phyloP scores from a whole-genome alignment of 2,888 invertebrate genomes.

The Seira ritae region DNA sequence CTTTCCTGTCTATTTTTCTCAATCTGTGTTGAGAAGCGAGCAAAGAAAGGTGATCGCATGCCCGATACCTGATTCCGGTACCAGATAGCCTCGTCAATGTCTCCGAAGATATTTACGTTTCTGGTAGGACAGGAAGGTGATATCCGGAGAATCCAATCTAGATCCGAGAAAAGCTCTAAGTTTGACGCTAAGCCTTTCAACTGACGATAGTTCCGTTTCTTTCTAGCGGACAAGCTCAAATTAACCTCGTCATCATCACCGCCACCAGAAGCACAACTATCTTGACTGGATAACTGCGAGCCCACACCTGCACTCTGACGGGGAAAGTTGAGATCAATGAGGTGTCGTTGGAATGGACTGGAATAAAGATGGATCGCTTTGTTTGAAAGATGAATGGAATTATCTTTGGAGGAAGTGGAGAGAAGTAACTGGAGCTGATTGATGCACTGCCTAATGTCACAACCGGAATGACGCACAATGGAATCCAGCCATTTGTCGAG shows the following conservation, averaged over 20 bases:
- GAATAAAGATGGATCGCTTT: constrained; percentile 45
- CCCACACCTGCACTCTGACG: constrained; percentile 18
- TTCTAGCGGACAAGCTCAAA: constrained; percentile 36
- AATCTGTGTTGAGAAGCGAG: constrained; percentile 5
- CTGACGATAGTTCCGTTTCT: constrained; percentile 21
- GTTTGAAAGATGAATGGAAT: not conserved
- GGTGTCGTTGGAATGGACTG: constrained; percentile 45
- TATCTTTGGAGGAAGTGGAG: not conserved
- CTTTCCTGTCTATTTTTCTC: not conserved
- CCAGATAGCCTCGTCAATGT: constrained; percentile 39
- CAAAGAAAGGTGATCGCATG: constrained; percentile 35
- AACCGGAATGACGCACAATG: constrained; percentile 63
- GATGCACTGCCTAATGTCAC: constrained; percentile 68
- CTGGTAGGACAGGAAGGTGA: constrained; percentile 14
- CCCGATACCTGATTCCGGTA: constrained; percentile 47
- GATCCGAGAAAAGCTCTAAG: constrained; percentile 44
- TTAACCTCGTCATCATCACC: constrained; percentile 39
- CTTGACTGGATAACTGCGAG: not conserved
- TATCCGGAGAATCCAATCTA: constrained; percentile 47
- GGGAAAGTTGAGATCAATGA: constrained; percentile 57
- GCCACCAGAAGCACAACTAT: constrained; percentile 31
- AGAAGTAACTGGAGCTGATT: constrained; percentile 69
- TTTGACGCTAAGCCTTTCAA: constrained; percentile 19
- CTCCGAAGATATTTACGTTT: constrained; percentile 47
- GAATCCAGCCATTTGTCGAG: constrained; percentile 58